Evolutionary conservation across 1,140 invertebrate species (phyloP).

Genomic region (Drosophila trapezifrons): DNA sequence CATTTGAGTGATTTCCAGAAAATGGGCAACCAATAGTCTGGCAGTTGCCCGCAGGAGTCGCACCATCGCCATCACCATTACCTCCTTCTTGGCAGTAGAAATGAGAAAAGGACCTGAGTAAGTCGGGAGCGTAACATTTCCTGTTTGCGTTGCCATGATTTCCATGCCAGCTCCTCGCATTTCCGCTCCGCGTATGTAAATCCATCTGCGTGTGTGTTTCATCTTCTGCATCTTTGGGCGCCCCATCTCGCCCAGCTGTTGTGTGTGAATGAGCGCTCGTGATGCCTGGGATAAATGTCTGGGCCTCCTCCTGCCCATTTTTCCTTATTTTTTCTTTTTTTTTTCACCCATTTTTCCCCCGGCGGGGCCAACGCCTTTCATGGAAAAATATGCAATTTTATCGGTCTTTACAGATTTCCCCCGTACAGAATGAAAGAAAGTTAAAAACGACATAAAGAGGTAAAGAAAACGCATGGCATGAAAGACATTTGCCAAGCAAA

Average conservation of each 20-base stretch:
- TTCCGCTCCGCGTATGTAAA: constrained; percentile 14
- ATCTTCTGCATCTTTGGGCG: constrained; percentile 12
- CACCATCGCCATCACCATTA: constrained; percentile 13
- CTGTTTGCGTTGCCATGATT: constrained; percentile 78
- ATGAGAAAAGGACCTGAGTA: constrained; percentile 40
- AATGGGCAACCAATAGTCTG: constrained; percentile 27
- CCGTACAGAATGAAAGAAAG: constrained; percentile 38
- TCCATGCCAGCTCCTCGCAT: constrained; percentile 38
- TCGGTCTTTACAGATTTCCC: constrained; percentile 80
- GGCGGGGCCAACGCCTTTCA: constrained; percentile 57
- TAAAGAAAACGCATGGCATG: constrained; percentile 53
- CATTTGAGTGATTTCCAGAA: constrained; percentile 1
- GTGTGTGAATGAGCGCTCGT: constrained; percentile 57
- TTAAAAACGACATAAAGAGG: constrained; percentile 33
- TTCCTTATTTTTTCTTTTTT: not conserved
- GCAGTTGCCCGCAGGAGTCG: not conserved
- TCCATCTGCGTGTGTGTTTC: constrained; percentile 32
- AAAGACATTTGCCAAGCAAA: constrained; percentile 75
- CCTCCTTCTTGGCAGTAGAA: constrained; percentile 55
- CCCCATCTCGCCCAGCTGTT: constrained; percentile 3
- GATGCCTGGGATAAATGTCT: constrained; percentile 65
- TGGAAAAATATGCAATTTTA: constrained; percentile 83
- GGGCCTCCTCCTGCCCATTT: constrained; percentile 4
- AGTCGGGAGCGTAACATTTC: constrained; percentile 64
- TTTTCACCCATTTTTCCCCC: constrained; percentile 22